Evolutionary conservation across 2,888 invertebrate species (phyloP).

Genomic region (Clostera curtula): DNA sequence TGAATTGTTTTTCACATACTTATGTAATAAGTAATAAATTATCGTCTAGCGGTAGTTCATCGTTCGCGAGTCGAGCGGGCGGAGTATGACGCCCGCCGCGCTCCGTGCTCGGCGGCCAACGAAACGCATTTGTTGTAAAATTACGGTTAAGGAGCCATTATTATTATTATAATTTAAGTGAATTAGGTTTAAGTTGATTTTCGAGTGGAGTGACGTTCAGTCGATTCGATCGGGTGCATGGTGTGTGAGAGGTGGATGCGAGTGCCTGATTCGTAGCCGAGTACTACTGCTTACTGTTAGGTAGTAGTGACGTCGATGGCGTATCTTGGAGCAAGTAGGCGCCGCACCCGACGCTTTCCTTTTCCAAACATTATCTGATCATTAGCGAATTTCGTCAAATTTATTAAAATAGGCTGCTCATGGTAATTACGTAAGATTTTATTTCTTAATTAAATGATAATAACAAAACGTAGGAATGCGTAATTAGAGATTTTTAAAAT

Average conservation of each 20-base stretch:
- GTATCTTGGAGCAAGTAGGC: constrained; percentile 67
- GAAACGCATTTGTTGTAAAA: constrained; percentile 71
- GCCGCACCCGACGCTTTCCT: constrained; percentile 58
- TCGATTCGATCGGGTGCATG: constrained; percentile 69
- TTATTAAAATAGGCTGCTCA: constrained; percentile 74
- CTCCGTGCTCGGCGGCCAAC: constrained; percentile 65
- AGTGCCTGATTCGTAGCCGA: constrained; percentile 71
- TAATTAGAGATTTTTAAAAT: constrained; percentile 75
- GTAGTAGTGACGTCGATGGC: constrained; percentile 73
- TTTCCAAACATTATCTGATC: constrained; percentile 64
- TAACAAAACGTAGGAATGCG: constrained; percentile 74
- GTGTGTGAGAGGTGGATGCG: constrained; percentile 69
- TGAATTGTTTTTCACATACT: constrained; percentile 67
- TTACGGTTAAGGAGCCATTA: constrained; percentile 71
- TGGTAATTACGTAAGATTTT: constrained; percentile 72
- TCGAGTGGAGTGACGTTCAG: constrained; percentile 69
- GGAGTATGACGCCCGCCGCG: constrained; percentile 45
- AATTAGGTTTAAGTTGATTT: constrained; percentile 72
- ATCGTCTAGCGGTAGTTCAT: constrained; percentile 62
- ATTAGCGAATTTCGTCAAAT: constrained; percentile 70
- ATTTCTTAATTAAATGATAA: constrained; percentile 75
- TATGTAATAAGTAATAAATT: constrained; percentile 65
- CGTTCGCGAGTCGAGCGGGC: constrained; percentile 49
- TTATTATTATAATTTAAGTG: constrained; percentile 71
- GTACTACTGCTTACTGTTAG: constrained; percentile 75